Percentiles rank a stretch among this genome's conserved stretches.
Conservation (phyloP, 2,797 vertebrate genomes). For the Pangasius mekongensis region DNA sequence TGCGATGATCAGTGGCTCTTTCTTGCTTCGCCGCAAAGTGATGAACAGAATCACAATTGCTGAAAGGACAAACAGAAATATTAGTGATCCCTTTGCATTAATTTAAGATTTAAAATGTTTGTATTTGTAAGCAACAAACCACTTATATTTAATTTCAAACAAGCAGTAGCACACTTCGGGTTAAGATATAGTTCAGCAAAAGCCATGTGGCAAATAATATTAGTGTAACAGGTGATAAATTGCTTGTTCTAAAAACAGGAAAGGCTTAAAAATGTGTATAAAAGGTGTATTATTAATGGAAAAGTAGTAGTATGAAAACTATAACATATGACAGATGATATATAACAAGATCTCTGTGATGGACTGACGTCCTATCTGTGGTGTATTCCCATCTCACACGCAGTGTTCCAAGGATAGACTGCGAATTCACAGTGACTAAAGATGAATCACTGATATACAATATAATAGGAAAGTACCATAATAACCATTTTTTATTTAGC, state of each 20-base stretch:
- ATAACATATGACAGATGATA: background rate
- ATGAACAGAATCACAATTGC: constrained; percentile 96
- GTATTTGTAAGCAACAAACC: background rate
- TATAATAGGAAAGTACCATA: background rate
- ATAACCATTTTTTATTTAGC: background rate
- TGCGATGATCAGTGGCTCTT: constrained; percentile 94
- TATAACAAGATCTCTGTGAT: background rate
- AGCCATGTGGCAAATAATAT: background rate
- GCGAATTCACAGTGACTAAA: background rate
- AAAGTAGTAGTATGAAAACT: background rate
- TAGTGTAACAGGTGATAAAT: background rate
- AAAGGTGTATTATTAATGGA: background rate
- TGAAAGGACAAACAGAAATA: constrained; percentile 61
- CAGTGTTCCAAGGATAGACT: background rate
- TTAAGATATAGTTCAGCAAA: constrained; percentile 5
- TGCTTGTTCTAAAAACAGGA: background rate
- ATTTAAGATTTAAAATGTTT: background rate
- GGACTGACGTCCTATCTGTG: background rate
- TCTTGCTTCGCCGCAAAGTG: constrained; percentile 90
- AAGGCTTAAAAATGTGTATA: background rate
- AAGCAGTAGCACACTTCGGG: background rate
- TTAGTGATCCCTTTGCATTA: background rate
- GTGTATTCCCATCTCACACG: background rate
- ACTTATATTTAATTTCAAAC: background rate
- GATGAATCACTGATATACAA: background rate